Evolutionary conservation across 2,113 vertebrate genomes (phyloP), one percentile per base, ranked within the genome.

Genomic region (Pampusana beccarii): DNA sequence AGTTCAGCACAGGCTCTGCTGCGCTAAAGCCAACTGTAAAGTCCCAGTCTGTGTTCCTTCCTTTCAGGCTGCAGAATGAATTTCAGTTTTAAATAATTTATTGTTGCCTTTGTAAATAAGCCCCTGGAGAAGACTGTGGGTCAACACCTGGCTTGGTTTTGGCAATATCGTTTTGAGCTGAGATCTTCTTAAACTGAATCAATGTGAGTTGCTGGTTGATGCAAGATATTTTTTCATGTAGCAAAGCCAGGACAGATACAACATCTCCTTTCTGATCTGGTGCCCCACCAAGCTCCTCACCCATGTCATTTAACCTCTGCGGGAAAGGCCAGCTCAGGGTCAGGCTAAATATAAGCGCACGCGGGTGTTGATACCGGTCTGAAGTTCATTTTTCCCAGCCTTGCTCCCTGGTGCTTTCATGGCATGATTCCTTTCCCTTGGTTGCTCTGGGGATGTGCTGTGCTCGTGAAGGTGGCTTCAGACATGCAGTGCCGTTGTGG

Each of bases 291-390:
- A 4, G 0, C 16, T 46, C 60, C 51, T 13, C 71, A 70, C 0
- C 12, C 5, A 0, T 1, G 16, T 23, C 17, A 50, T 16, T 26
- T 20, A 28, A 17, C 26, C 60, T 24, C 9, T 61, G 16, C 1
- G 15, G 74, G 50, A n/a, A 44, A 8, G 38, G 17, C 54, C 64
- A 78, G 26, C 70, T 56, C 33, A 10, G 48, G 42, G 10, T 18
- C 40, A 42, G 66, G 40, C 31, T 66, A 34, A 15, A 29, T 25
- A 7, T 20, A 40, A 4, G 28, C 7, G 23, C 29, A 6, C 12
- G 1, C 6, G 17, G 74, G 9, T 4, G 0, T 38, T 51, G 48
- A 23, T 50, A 0, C 16, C 57, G 31, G 14, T 34, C 67, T 53
- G 34, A 8, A 56, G 50, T 8, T 56, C 3, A 0, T 72, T 72